phyloP scores from a whole-genome alignment of 2,113 vertebrate genomes.

The Etheostoma spectabile region DNA sequence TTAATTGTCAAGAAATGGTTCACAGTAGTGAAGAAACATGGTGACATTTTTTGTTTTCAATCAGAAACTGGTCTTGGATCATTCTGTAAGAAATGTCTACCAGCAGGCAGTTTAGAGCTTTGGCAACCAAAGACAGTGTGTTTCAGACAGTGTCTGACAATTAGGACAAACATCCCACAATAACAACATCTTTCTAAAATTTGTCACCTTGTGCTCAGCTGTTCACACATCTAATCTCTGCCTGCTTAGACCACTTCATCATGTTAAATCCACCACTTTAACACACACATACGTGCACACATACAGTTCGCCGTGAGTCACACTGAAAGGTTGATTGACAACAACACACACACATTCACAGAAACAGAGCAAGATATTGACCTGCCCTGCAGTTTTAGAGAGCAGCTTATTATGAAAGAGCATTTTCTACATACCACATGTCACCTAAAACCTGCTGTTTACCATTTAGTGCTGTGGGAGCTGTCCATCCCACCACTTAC shows the following conservation, averaged over 20 bases:
- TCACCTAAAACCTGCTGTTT: slow-evolving; percentile 77
- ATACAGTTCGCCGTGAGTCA: slow-evolving; percentile 33
- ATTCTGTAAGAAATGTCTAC: neutral
- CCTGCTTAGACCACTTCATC: slow-evolving; percentile 52
- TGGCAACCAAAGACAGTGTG: neutral
- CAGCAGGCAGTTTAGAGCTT: neutral
- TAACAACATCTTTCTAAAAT: slow-evolving; percentile 3
- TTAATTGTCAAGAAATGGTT: neutral
- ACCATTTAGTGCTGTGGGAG: slow-evolving; percentile 65
- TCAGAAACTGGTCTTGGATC: neutral
- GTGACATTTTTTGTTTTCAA: neutral
- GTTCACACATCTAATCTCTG: slow-evolving; percentile 56
- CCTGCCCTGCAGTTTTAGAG: slow-evolving; percentile 58
- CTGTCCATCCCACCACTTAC: slow-evolving; percentile 59
- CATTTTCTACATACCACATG: slow-evolving; percentile 76
- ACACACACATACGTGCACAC: neutral
- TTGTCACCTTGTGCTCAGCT: slow-evolving; percentile 31
- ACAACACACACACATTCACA: neutral
- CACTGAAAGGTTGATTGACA: slow-evolving; percentile 10
- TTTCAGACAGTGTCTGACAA: too few relatives aligned
- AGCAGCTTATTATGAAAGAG: slow-evolving; percentile 69
- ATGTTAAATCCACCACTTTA: slow-evolving; percentile 50
- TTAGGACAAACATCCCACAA: too few relatives aligned
- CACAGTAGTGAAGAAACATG: too few relatives aligned
- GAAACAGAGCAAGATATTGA: slow-evolving; percentile 35